Evolutionary conservation across 2,797 vertebrate genomes (phyloP).

Genomic region (Melanotaenia boesemani): DNA sequence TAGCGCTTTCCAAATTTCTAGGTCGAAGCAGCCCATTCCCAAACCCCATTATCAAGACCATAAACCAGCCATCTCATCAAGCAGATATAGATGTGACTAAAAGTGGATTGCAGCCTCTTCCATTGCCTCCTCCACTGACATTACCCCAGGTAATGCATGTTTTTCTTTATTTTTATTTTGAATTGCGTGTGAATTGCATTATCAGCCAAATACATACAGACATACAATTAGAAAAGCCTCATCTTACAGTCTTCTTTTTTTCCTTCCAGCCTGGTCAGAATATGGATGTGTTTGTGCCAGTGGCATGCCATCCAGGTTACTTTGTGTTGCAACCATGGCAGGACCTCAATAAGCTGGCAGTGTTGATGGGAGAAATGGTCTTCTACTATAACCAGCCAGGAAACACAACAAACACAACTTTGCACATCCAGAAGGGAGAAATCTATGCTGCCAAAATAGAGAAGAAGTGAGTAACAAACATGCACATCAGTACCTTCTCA

Average conservation of each 20-base stretch:
- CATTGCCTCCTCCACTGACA: constrained; percentile 67
- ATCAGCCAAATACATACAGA: no score
- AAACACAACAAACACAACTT: constrained; percentile 50
- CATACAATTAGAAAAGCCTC: not conserved
- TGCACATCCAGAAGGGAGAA: constrained; percentile 84
- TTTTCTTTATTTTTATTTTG: not conserved
- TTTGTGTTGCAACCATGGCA: constrained; percentile 95
- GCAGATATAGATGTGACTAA: not conserved
- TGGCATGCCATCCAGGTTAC: constrained; percentile 94
- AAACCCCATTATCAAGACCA: not conserved
- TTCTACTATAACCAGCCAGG: constrained; percentile 89
- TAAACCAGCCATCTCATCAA: not conserved
- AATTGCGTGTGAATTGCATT: not conserved
- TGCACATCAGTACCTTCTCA: not conserved
- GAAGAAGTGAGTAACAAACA: constrained; percentile 84
- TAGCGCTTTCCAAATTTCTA: not conserved
- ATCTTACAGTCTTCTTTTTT: constrained; percentile 61
- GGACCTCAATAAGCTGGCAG: constrained; percentile 91
- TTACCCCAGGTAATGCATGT: constrained; percentile 66
- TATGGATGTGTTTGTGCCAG: constrained; percentile 91
- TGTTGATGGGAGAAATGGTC: constrained; percentile 96
- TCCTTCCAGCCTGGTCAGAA: constrained; percentile 84
- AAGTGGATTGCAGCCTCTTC: constrained; percentile 12
- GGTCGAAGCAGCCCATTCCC: not conserved
- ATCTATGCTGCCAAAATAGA: constrained; percentile 93